A percentile compares a stretch with the other conserved stretches of the same genome.
phyloP scores from a whole-genome alignment of 64 coral and sea anemone genomes.

The Montipora foliosa region DNA sequence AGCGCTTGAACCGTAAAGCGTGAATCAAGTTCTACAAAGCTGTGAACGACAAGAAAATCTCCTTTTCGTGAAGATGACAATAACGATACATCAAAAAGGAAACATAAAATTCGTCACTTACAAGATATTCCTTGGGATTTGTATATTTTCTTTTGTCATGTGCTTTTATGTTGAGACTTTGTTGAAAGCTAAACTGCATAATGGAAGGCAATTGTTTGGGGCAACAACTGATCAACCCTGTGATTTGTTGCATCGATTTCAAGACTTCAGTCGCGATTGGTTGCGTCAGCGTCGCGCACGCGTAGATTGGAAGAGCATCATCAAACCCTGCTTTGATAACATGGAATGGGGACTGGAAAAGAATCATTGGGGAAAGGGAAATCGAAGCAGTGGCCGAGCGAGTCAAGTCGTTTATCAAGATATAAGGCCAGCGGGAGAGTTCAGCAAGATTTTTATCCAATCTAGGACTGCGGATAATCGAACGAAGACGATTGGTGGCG shows the following conservation, averaged over 20 bases:
- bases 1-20: no score
- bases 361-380: conserved; percentile 56
- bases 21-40: no score
- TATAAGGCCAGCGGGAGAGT: conserved; percentile 82
- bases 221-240: no score
- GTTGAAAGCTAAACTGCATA: no score
- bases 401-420: conserved; percentile 64
- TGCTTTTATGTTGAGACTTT: no score
- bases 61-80: no score
- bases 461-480: conserved; percentile 64
- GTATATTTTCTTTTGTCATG: no score
- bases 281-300: conserved; percentile 75
- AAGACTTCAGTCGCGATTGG: conserved; percentile 75
- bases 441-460: conserved; percentile 77
- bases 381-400: conserved; percentile 40
- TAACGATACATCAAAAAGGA: no score
- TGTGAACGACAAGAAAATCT: no score
- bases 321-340: conserved; percentile 66
- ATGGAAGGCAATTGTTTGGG: no score
- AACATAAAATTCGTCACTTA: no score
- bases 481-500: conserved; percentile 74
- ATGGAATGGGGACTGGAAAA: conserved; percentile 50
- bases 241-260: not conserved
- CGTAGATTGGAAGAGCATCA: conserved; percentile 64
- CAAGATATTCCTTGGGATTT: no score